Evolutionary conservation across 2,113 vertebrate genomes (phyloP).

Genomic region (Odobenus rosmarus): DNA sequence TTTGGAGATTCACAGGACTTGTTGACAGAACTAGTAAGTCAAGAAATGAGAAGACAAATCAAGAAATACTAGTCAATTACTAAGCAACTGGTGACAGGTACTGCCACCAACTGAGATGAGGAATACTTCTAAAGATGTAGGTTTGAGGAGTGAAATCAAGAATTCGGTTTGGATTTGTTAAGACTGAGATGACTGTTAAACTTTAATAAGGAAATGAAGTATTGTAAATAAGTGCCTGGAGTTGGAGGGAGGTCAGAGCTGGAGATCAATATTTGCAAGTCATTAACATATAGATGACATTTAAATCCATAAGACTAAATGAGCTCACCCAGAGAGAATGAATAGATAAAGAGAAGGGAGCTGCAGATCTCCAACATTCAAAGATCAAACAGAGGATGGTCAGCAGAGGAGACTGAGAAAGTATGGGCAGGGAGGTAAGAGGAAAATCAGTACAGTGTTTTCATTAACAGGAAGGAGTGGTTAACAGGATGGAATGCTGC

Average conservation of each 20-base stretch:
- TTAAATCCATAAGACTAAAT: constrained; percentile 39
- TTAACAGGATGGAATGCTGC: neutral
- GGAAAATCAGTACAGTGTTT: neutral
- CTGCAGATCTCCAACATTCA: neutral
- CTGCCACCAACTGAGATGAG: neutral
- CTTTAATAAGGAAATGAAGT: neutral
- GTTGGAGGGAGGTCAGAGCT: neutral
- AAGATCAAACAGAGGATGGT: neutral
- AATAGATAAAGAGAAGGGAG: neutral
- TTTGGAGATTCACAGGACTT: constrained; percentile 34
- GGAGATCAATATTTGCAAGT: constrained; percentile 38
- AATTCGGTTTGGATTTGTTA: constrained; percentile 7
- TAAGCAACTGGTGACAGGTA: neutral
- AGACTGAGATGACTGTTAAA: neutral
- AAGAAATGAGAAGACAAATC: constrained; percentile 39
- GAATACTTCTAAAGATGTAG: neutral
- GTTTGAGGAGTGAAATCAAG: constrained; percentile 11
- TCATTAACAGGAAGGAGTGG: neutral
- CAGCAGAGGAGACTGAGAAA: neutral
- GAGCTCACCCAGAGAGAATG: neutral
- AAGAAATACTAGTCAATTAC: neutral
- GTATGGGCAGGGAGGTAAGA: neutral
- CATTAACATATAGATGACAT: neutral
- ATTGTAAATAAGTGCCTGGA: neutral
- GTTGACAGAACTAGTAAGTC: neutral